Conservation (phyloP, 2,888 invertebrate species). For the Microplitis manilae region DNA sequence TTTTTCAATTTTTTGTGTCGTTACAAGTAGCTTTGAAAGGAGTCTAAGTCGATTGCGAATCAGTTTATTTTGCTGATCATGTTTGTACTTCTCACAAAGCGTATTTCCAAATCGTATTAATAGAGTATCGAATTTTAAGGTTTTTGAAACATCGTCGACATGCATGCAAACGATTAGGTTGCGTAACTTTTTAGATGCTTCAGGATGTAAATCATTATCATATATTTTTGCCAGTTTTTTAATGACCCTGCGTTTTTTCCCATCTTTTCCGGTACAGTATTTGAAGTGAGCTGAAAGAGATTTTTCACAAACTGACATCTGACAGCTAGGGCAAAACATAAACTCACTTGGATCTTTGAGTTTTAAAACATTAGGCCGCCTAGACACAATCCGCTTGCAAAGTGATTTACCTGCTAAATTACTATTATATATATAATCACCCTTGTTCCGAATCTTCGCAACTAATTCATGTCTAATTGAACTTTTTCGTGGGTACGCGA, state of each 20-base stretch:
- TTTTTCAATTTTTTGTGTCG: background rate
- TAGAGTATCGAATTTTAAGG: background rate
- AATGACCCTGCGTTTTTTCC: background rate
- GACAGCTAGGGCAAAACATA: background rate
- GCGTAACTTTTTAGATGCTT: background rate
- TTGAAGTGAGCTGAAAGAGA: background rate
- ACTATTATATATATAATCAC: background rate
- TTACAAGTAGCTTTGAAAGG: background rate
- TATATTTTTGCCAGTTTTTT: background rate
- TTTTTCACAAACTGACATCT: background rate
- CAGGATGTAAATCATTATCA: conserved; percentile 6
- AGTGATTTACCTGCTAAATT: background rate
- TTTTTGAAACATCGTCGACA: conserved; percentile 1
- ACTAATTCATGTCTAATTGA: background rate
- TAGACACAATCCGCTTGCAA: background rate
- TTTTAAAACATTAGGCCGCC: background rate
- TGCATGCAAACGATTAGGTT: background rate
- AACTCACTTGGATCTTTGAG: background rate
- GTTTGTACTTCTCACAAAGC: background rate
- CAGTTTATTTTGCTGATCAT: background rate
- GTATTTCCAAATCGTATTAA: conserved; percentile 5
- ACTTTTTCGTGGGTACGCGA: background rate
- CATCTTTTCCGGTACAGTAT: background rate
- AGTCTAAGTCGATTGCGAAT: conserved; percentile 1
- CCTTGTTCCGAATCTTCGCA: background rate